Conservation (phyloP, 2,113 vertebrate genomes). For the Trematocara marginatum region DNA sequence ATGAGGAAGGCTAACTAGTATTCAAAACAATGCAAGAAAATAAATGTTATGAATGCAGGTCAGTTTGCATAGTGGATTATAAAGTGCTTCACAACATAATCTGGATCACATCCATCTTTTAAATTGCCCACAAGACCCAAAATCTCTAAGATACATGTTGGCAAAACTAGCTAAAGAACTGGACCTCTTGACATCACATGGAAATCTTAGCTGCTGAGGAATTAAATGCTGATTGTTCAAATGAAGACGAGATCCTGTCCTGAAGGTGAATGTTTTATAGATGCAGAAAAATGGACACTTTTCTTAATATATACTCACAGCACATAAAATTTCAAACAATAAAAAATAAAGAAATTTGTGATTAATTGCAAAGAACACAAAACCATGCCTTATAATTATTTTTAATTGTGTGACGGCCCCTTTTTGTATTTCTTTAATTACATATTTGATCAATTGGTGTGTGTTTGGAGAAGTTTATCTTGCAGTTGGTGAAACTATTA, state of each 20-base stretch:
- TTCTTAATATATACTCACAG: background rate
- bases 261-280: background rate
- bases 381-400: background rate
- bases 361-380: background rate
- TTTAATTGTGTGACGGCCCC: background rate
- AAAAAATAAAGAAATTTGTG: background rate
- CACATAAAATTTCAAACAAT: background rate
- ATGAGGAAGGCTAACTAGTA: background rate
- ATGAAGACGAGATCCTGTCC: background rate
- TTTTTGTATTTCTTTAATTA: background rate
- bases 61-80: background rate
- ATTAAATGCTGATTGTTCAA: background rate
- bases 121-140: background rate
- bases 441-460: background rate
- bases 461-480: background rate
- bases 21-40: background rate
- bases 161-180: background rate
- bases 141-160: background rate
- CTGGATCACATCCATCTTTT: background rate
- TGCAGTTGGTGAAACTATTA: background rate
- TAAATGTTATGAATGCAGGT: background rate
- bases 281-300: background rate
- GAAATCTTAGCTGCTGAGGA: fast-evolving
- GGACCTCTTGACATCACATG: background rate
- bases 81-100: background rate